A percentile compares a stretch with the other conserved stretches of the same genome.
Conservation (phyloP, 2,888 invertebrate species). For the Drosophila fulvimacula region DNA sequence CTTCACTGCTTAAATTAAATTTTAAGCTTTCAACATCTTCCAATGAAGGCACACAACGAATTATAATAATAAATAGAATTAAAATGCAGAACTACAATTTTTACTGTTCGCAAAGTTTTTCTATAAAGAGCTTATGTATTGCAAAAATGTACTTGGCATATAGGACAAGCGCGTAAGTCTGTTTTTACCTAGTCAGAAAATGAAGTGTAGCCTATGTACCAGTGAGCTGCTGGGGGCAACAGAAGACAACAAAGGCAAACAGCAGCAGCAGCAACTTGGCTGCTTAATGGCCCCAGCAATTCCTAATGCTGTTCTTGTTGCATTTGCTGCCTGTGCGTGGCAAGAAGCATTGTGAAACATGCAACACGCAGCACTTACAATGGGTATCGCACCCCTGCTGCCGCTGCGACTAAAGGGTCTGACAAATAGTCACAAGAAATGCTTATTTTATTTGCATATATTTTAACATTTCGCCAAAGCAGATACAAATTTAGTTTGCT, state of each 20-base stretch:
- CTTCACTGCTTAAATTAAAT: neutral
- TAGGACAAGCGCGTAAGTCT: conserved; percentile 9
- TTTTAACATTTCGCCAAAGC: conserved; percentile 60
- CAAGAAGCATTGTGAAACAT: conserved; percentile 47
- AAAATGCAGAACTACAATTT: neutral
- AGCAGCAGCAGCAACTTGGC: conserved; percentile 2
- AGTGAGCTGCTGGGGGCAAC: conserved; percentile 12
- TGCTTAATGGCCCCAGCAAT: conserved; percentile 35
- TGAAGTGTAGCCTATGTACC: conserved; percentile 4
- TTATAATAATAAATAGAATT: neutral
- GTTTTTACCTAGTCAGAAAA: neutral
- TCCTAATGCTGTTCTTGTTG: conserved; percentile 22
- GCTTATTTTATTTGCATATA: conserved; percentile 77
- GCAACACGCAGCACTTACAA: conserved; percentile 40
- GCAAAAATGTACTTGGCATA: neutral
- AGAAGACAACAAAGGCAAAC: conserved; percentile 17
- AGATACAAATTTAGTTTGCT: conserved; percentile 27
- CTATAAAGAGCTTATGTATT: neutral
- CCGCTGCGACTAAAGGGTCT: conserved; percentile 32
- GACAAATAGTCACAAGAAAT: conserved; percentile 66
- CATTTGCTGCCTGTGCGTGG: conserved; percentile 23
- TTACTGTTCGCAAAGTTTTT: conserved; percentile 1
- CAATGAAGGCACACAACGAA: neutral
- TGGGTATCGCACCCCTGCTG: neutral
- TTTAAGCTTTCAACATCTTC: neutral